phyloP scores from a whole-genome alignment of 2,888 invertebrate genomes.

The Nemotelus nigrinus region DNA sequence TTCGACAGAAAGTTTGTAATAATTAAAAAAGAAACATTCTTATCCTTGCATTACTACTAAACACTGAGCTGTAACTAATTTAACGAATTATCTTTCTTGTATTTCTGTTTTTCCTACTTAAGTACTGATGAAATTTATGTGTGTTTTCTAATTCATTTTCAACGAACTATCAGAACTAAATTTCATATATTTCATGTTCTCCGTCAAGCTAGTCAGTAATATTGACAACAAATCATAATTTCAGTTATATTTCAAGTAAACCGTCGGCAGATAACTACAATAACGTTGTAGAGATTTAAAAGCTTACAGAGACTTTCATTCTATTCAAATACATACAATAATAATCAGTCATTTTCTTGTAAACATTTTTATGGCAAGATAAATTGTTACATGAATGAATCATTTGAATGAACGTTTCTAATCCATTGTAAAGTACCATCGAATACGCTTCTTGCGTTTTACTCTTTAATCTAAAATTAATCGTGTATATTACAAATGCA shows the following conservation, averaged over 20 bases:
- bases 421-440: not conserved
- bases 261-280: slow-evolving; percentile 15
- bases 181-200: not conserved
- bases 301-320: slow-evolving; percentile 5
- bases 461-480: slow-evolving; percentile 10
- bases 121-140: slow-evolving; percentile 36
- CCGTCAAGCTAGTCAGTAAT: not conserved
- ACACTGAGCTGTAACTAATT: slow-evolving; percentile 41
- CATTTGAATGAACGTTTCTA: not conserved
- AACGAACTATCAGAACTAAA: not conserved
- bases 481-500: slow-evolving; percentile 36
- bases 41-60: slow-evolving; percentile 28
- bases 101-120: slow-evolving; percentile 34
- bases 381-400: slow-evolving; percentile 10
- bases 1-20: slow-evolving; percentile 18
- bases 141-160: not conserved
- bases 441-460: slow-evolving; percentile 9
- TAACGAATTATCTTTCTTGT: slow-evolving; percentile 35
- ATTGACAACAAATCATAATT: not conserved
- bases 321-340: slow-evolving; percentile 33
- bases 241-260: slow-evolving; percentile 11
- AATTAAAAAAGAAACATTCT: slow-evolving; percentile 30
- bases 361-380: slow-evolving; percentile 49
- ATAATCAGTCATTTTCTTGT: slow-evolving; percentile 44
- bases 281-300: slow-evolving; percentile 10